Evolutionary conservation across 2,797 vertebrate genomes (phyloP).

Genomic region (Ceryle rudis): DNA sequence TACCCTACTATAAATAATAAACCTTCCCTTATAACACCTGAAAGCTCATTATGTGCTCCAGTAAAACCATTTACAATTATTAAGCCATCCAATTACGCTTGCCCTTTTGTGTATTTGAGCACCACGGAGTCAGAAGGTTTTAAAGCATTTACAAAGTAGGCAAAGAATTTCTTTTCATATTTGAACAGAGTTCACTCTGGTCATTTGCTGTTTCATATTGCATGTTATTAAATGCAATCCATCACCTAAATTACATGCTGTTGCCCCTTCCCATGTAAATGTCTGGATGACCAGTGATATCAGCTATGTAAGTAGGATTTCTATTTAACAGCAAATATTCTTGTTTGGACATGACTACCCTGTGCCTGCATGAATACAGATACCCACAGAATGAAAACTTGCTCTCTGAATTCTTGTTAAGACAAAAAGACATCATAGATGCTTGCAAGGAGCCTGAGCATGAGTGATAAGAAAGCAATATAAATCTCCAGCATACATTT

Average conservation of each 20-base stretch:
- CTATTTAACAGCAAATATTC: background rate
- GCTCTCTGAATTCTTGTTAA: background rate
- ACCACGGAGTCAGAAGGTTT: background rate
- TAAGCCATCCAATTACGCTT: background rate
- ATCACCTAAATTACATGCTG: background rate
- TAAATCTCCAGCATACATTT: background rate
- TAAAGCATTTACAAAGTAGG: background rate
- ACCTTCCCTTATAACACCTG: background rate
- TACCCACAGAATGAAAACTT: background rate
- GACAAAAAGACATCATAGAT: background rate
- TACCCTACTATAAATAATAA: background rate
- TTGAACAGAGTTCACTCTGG: background rate
- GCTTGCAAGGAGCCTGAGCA: constrained; percentile 1
- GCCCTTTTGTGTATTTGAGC: background rate
- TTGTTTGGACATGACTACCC: background rate
- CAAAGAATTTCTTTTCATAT: background rate
- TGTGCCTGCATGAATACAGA: background rate
- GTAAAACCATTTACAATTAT: background rate
- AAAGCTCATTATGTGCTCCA: background rate
- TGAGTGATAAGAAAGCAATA: constrained; percentile 1
- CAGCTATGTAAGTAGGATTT: background rate
- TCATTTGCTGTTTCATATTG: background rate
- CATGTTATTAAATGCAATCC: background rate
- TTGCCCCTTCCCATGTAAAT: background rate
- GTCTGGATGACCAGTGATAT: background rate